phyloP scores from a whole-genome alignment of 53 echinoderm and acorn worm genomes.

The Luidia sarsii region DNA sequence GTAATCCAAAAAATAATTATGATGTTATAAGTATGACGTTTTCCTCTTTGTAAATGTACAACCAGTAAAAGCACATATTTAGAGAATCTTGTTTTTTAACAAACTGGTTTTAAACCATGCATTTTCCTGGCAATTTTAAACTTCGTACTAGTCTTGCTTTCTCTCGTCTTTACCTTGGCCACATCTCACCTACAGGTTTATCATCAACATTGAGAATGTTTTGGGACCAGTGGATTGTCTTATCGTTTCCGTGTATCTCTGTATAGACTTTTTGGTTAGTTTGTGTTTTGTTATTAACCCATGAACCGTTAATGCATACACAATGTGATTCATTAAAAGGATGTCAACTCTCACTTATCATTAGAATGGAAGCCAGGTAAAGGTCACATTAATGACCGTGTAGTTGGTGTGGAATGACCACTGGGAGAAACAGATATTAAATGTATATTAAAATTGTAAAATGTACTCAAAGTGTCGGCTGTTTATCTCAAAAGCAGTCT shows the following conservation, averaged over 20 bases:
- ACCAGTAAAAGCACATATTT: slow-evolving; percentile 29
- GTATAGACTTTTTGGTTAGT: too few species aligned
- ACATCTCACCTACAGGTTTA: not conserved
- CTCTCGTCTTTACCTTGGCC: too few species aligned
- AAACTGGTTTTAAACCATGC: slow-evolving; percentile 40
- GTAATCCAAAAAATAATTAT: slow-evolving; percentile 39
- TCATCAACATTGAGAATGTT: slow-evolving; percentile 24
- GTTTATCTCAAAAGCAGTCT: too few species aligned
- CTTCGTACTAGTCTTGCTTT: too few species aligned
- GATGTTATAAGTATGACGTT: slow-evolving; percentile 24
- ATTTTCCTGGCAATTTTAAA: slow-evolving; percentile 39
- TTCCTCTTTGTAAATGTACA: slow-evolving; percentile 39
- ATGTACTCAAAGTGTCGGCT: slow-evolving; percentile 25
- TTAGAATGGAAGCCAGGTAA: too few species aligned
- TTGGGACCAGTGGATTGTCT: too few species aligned
- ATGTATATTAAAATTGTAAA: slow-evolving; percentile 50
- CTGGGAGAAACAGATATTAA: slow-evolving; percentile 26
- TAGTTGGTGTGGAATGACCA: slow-evolving; percentile 7
- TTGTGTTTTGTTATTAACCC: too few species aligned
- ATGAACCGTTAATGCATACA: too few species aligned
- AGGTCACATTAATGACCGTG: too few species aligned
- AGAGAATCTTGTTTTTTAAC: slow-evolving; percentile 4
- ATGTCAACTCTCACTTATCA: too few species aligned
- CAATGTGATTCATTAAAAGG: too few species aligned
- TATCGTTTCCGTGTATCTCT: too few species aligned